phyloP scores from a whole-genome alignment of 2,888 invertebrate species.

The Pachliopta kotzebuea region DNA sequence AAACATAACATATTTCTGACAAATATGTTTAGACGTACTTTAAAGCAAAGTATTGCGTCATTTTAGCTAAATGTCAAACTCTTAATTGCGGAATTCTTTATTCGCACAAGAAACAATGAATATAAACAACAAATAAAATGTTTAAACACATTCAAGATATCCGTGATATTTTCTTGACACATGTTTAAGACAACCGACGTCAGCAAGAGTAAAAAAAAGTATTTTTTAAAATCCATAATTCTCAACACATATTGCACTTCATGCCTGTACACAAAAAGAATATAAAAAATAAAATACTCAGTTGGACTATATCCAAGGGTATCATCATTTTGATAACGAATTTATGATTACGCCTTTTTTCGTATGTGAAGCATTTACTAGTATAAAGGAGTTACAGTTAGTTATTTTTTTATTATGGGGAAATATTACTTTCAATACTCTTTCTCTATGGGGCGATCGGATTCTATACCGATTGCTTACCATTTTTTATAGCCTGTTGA shows the following conservation, averaged over 20 bases:
- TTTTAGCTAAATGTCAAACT: background rate
- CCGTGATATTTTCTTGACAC: background rate
- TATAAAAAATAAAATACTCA: too few relatives aligned
- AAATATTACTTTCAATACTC: too few relatives aligned
- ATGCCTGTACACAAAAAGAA: background rate
- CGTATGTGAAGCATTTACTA: too few relatives aligned
- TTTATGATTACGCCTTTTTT: too few relatives aligned
- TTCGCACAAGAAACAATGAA: background rate
- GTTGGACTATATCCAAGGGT: too few relatives aligned
- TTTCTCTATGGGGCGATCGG: too few relatives aligned
- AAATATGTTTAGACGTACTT: background rate
- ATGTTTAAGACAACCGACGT: background rate
- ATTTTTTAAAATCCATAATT: background rate
- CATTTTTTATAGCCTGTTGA: too few relatives aligned
- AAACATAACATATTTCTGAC: background rate
- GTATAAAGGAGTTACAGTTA: too few relatives aligned
- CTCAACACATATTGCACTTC: background rate
- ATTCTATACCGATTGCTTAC: too few relatives aligned
- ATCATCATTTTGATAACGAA: too few relatives aligned
- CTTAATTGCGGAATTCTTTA: background rate
- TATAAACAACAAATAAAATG: background rate
- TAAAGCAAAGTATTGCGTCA: background rate
- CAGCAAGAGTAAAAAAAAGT: background rate
- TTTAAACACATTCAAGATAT: background rate
- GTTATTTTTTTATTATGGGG: too few relatives aligned